phyloP scores from a whole-genome alignment of 92 coral and sea anemone species.

The Phenganax stokvisi region DNA sequence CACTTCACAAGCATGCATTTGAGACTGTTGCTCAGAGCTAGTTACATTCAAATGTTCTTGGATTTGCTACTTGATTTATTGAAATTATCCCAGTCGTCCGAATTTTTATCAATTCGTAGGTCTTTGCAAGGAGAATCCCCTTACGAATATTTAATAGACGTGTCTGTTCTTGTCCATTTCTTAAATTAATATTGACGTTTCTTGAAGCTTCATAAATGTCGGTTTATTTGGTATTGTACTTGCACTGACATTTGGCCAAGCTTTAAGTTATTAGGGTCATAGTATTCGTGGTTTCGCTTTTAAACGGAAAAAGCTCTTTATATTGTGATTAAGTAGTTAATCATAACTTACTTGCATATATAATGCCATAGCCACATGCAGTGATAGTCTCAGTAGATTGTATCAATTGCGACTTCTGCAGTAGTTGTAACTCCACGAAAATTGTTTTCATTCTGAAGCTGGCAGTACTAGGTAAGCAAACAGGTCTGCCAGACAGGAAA shows the following conservation, averaged over 20 bases:
- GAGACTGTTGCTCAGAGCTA: no score
- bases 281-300: not conserved
- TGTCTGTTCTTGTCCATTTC: not conserved
- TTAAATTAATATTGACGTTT: not conserved
- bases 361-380: not conserved
- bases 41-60: no score
- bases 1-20: no score
- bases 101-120: no score
- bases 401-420: not conserved
- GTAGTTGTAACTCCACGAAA: not conserved
- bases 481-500: not conserved
- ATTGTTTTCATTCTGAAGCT: not conserved
- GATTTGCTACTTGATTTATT: no score
- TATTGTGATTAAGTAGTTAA: not conserved
- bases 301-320: conserved; percentile 9
- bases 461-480: conserved; percentile 6
- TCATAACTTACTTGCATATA: not conserved
- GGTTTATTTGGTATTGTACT: not conserved
- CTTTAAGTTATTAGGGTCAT: no score
- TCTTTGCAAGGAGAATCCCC: no score
- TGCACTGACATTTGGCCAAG: not conserved
- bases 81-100: no score
- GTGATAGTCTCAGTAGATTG: not conserved
- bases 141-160: not conserved
- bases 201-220: not conserved